Conservation (phyloP, 2,113 vertebrate genomes). For the Aix galericulata region DNA sequence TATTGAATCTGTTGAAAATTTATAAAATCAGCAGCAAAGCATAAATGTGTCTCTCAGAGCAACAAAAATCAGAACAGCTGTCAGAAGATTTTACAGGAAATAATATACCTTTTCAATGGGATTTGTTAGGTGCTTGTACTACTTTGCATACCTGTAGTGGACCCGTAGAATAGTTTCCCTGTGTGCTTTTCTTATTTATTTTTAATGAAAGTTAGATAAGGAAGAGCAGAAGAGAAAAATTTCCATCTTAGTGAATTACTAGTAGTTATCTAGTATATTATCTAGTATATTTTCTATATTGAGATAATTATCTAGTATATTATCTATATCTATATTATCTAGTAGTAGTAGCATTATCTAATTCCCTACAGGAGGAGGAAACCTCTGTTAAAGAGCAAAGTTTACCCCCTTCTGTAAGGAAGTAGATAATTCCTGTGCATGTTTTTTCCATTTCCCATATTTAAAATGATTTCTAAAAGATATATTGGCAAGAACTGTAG, state of each 20-base stretch:
- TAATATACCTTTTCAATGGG: background rate
- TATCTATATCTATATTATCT: background rate
- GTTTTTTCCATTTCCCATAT: background rate
- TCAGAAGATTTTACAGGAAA: background rate
- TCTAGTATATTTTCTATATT: background rate
- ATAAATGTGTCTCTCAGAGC: background rate
- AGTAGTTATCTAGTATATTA: background rate
- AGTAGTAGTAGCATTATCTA: background rate
- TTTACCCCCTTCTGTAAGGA: background rate
- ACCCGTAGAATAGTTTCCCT: background rate
- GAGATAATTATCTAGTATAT: no score
- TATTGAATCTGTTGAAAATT: background rate
- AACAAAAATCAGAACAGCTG: background rate
- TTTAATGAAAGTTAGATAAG: background rate
- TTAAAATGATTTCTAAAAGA: background rate
- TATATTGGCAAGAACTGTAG: background rate
- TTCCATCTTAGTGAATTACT: background rate
- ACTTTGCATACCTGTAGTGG: background rate
- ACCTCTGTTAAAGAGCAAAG: background rate
- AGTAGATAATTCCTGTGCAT: background rate
- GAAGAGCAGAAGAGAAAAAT: background rate
- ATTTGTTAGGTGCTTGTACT: background rate
- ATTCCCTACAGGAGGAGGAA: background rate
- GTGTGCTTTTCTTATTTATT: background rate
- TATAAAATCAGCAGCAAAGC: background rate